These are phyloP conservation scores for Cyclina sinensis DNA, from an alignment of 1,140 invertebrate species.

Conservation along the genomic window DNA sequence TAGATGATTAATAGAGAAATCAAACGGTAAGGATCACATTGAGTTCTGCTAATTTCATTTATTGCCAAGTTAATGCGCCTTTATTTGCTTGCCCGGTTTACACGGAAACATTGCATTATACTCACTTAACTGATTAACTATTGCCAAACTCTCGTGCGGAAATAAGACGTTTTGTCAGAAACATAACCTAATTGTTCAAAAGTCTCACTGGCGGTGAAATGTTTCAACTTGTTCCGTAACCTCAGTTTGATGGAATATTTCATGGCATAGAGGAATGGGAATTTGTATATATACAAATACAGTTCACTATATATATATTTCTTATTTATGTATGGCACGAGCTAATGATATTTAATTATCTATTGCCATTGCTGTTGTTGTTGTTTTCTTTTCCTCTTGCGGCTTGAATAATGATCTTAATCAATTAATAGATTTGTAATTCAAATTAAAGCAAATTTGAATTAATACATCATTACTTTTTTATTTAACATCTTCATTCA, in stretches of 20 bases:
- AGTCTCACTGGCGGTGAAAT: background rate
- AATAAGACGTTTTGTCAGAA: slow-evolving; percentile 26
- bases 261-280: no score
- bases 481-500: no score
- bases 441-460: no score
- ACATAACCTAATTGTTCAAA: slow-evolving; percentile 30
- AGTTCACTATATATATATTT: no score
- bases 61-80: slow-evolving; percentile 62
- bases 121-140: slow-evolving; percentile 66
- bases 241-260: background rate
- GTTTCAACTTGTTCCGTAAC: background rate
- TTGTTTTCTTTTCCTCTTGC: no score
- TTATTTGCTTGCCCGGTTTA: slow-evolving; percentile 50
- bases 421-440: no score
- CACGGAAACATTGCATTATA: slow-evolving; percentile 62
- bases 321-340: no score
- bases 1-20: slow-evolving; percentile 68
- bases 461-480: no score
- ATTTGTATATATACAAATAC: no score
- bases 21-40: slow-evolving; percentile 47
- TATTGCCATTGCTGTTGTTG: no score
- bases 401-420: no score
- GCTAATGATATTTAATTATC: no score
- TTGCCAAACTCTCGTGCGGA: background rate
- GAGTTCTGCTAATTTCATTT: slow-evolving; percentile 60